Conservation (phyloP, 2,113 vertebrate genomes). For the Nothobranchius furzeri region DNA sequence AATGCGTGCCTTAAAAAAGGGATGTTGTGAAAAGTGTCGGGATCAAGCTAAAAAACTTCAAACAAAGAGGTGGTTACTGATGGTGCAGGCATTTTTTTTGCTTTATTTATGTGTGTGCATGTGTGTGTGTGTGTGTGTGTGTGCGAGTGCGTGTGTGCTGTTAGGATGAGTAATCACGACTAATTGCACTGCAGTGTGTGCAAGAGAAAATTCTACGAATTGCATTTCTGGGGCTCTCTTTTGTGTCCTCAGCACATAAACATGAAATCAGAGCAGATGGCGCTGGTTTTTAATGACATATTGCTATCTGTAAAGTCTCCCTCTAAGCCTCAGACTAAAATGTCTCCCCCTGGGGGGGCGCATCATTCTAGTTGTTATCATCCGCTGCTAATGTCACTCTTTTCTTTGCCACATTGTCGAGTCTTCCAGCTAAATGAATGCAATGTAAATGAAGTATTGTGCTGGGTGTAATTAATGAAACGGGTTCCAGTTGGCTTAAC, state of each 20-base stretch:
- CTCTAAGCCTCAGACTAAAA: slow-evolving; percentile 66
- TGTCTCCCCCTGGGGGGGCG: slow-evolving; percentile 54
- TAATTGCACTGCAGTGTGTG: slow-evolving; percentile 58
- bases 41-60: slow-evolving; percentile 42
- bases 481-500: slow-evolving; percentile 68
- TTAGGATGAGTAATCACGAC: slow-evolving; percentile 56
- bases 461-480: slow-evolving; percentile 68
- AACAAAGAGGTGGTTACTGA: slow-evolving; percentile 49
- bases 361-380: slow-evolving; percentile 67
- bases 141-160: not conserved
- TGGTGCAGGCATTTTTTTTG: slow-evolving; percentile 1
- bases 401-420: slow-evolving; percentile 57
- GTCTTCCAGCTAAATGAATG: slow-evolving; percentile 72
- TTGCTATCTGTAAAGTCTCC: slow-evolving; percentile 69
- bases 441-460: slow-evolving; percentile 64
- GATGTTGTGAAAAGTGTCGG: slow-evolving; percentile 32
- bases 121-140: no score
- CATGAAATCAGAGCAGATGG: slow-evolving; percentile 70
- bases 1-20: slow-evolving; percentile 29
- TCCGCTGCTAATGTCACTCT: slow-evolving; percentile 64
- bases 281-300: slow-evolving; percentile 75
- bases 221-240: slow-evolving; percentile 52
- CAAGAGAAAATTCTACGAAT: slow-evolving; percentile 48
- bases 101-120: no score
- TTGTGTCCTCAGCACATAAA: slow-evolving; percentile 57